These are phyloP conservation scores for Leptoclinus maculatus DNA, from an alignment of 2,797 vertebrate species.

Conservation along the genomic window DNA sequence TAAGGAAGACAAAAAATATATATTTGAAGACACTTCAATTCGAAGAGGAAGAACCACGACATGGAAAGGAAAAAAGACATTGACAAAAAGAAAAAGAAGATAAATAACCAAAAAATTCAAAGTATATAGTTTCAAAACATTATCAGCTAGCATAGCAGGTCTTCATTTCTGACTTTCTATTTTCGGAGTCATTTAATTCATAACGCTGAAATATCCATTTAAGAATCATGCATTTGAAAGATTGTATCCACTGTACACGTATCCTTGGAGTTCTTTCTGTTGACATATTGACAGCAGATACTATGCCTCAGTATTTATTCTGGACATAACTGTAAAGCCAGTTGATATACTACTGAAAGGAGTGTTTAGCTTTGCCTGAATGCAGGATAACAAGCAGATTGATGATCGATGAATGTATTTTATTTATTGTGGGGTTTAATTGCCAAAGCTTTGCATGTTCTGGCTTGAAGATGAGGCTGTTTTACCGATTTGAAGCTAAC, in stretches of 20 bases:
- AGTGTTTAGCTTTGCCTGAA: not conserved
- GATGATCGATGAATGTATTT: not conserved
- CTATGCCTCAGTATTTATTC: not conserved
- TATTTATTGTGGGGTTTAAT: not conserved
- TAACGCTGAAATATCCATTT: not conserved
- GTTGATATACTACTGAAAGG: not conserved
- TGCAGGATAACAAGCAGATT: not conserved
- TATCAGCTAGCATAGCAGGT: not conserved
- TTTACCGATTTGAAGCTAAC: not conserved
- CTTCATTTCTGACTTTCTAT: not conserved
- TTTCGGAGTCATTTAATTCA: not conserved
- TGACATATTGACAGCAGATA: not conserved
- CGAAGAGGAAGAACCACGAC: conserved; percentile 11
- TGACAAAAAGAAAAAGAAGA: not conserved
- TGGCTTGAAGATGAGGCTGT: not conserved
- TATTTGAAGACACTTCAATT: not conserved
- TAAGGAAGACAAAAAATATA: not conserved
- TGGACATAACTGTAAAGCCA: not conserved
- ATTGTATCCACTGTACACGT: not conserved
- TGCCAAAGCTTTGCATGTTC: not conserved
- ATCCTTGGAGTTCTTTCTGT: not conserved
- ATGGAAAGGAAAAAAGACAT: not conserved
- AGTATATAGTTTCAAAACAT: not conserved
- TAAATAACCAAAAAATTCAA: conserved; percentile 5
- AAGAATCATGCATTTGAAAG: not conserved